Base-by-base conservation (phyloP, 1,140 invertebrate genomes). In the Bombus sylvicola region DNA sequence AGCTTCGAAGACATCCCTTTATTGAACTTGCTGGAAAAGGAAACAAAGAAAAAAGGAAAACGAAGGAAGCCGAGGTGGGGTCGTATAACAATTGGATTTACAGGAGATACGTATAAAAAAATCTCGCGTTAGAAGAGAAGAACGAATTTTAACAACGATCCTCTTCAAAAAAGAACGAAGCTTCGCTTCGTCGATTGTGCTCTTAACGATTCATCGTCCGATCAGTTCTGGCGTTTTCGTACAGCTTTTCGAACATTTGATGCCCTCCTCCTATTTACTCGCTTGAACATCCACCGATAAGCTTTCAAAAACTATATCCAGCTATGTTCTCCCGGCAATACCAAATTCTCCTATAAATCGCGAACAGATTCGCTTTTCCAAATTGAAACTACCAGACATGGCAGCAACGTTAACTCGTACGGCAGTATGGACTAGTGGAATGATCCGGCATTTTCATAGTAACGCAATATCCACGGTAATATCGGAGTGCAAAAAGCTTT, bases 201-300 rank as follows among this genome's bases (percentile, higher is more conserved):
- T 68, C 22, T 37, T 22, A 68, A 68, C 22, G 0, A 6, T 28
- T 41, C 28, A 18, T 28, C 53, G 25, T 59, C 9, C 0, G 37
- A 77, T 76, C 8, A 41, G 18, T 31, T 3, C 15, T 22, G 10
- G 37, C 22, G 12, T 34, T 72, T 34, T 39, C 53, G 76, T 81
- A 80, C 83, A 72, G 78, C 41, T 57, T 47, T 34, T 34, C 3
- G 3, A n/a, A 22, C 13, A 8, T 75, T 73, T 9, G 53, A 78
- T 78, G 76, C 39, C 59, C 39, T 66, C 28, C 73, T 53, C 13
- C 31, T 18, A 31, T 68, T 68, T 12, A 8, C 9, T 34, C 34
- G 34, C 25, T 57, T 31, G 6, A 79, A 84, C 53, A 76, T 79
- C 76, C 76, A 84, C 53, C 82, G 76, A 84, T 79, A 43, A 79